Base-by-base conservation (phyloP, 2,113 vertebrate species). In the Triplophysa siluroides region DNA sequence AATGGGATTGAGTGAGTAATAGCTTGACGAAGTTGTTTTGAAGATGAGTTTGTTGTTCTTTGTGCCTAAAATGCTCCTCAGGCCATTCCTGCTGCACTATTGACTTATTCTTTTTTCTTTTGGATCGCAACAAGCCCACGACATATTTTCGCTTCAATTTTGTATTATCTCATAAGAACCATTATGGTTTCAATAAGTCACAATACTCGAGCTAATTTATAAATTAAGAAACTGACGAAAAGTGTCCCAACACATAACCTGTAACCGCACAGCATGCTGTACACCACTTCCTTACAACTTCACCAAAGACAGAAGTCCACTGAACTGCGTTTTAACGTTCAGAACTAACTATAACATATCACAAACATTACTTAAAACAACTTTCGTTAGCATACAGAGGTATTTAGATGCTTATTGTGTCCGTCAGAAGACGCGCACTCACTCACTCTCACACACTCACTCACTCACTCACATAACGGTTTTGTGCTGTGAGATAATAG, bases 381-480 rank as follows among this genome's bases (percentile, higher is more conserved):
- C 74, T 64, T 64, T 16, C 18, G 19, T 47, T 29, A 13, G 56
- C 18, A 29, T 47, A 63, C 26, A 45, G 63, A 75, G 0, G 23
- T 29, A n/a, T 75, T 75, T 75, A 66, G 26, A 74, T 18, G 18
- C 14, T 10, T 41, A 56, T 23, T 23, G 56, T 24, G 47, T 72
- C 11, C 52, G 8, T 8, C 62, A 11, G 43, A 76, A 54, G 24
- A 29, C 76, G 41, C 29, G 16, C 76, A 13, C n/a, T 8, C 64
- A 23, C 72, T 41, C 78, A 58, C 76, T 18, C n/a, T 8, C 64
- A 23, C 72, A 50, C 78, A 58, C 63, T 38, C 33, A 47, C 45
- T 8, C 73, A n/a, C 64, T 33, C 82, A 13, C 75, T 47, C 76
- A 82, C 65, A 81, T 84, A 84, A 84, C 83, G 83, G 83, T 84